Base-by-base conservation (phyloP, 2,888 invertebrate species). In the Eucriotettix oculatus region DNA sequence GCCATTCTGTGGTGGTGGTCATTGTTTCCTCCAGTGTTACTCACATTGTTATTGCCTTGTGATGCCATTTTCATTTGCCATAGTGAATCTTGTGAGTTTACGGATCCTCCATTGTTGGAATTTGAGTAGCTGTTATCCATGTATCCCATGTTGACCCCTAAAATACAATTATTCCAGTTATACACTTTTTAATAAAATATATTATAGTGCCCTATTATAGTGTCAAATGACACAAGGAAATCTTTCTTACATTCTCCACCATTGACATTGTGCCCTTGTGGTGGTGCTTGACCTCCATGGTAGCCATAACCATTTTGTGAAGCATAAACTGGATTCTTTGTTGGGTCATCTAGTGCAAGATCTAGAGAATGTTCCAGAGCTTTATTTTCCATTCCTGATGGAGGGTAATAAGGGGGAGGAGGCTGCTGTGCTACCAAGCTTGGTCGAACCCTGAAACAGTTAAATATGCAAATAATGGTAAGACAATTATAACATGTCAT, bases 41-140 rank as follows among this genome's bases (percentile, higher is more conserved):
- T n/a, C 54, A 82, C 83, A 58, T 83, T 83, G 66, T 82, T 82
- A 68, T 83, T 85, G 12, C 81, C 79, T 3, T 79, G 81, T n/a
- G 86, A 87, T 1, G 87, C 87, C 82, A 87, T 87, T 75, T 93
- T 93, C 82, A 92, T 87, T 75, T 92, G 92, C 93, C 94, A 92
- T 69, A 94, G 76, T 52, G 93, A 93, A 73, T 93, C 92, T 74
- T 93, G 93, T 9, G 92, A 93, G 76, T 94, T 92, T 61, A 93
- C 92, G 68, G 92, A 92, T 66, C 93, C 93, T n/a, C 92, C 92
- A 73, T 92, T 91, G 77, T 92, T 92, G 62, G 91, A 92, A 73
- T 92, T 92, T 62, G 91, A 89, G 75, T 92, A 92, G 73, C 90
- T 90, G 75, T 90, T 90, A 73, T 92, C 92, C 76, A 90, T 84